A percentile compares a stretch with the other conserved stretches of the same genome.
Conservation (phyloP, 2,888 invertebrate species). For the Eledone cirrhosa region DNA sequence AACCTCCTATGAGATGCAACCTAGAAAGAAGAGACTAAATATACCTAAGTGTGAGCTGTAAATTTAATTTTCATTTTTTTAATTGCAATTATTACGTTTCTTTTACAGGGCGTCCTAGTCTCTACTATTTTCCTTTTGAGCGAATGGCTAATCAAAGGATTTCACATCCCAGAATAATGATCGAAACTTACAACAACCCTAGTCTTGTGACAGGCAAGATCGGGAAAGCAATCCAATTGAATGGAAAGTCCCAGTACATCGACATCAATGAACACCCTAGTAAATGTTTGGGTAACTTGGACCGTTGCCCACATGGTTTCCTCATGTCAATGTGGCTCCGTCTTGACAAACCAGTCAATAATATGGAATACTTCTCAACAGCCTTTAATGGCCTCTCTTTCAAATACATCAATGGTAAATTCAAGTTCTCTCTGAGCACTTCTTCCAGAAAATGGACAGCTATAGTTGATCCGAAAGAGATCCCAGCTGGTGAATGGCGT, state of each 20-base stretch:
- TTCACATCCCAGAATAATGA: conserved; percentile 40
- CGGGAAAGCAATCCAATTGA: conserved; percentile 46
- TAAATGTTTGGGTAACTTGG: conserved; percentile 56
- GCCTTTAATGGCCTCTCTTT: conserved; percentile 58
- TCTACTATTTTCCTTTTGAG: conserved; percentile 55
- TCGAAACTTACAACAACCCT: conserved; percentile 46
- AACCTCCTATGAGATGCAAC: no score
- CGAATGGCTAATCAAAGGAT: conserved; percentile 42
- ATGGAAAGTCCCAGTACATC: conserved; percentile 45
- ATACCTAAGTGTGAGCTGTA: no score
- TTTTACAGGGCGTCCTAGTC: conserved; percentile 52
- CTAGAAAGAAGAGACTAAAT: no score
- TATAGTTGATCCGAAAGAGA: neutral
- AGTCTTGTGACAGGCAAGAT: conserved; percentile 49
- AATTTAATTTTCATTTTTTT: no score
- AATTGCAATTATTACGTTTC: neutral
- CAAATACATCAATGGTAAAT: conserved; percentile 43
- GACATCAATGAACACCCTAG: conserved; percentile 49
- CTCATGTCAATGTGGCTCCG: conserved; percentile 54
- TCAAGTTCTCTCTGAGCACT: conserved; percentile 43
- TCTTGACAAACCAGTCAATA: conserved; percentile 43
- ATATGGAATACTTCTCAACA: conserved; percentile 50
- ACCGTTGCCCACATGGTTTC: conserved; percentile 53
- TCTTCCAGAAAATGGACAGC: conserved; percentile 50
- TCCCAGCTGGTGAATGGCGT: conserved; percentile 51